A percentile compares a stretch with the other conserved stretches of the same genome.
Evolutionary conservation across 1,140 invertebrate species (phyloP).

Genomic region (Cyrtorhinus lividipennis): DNA sequence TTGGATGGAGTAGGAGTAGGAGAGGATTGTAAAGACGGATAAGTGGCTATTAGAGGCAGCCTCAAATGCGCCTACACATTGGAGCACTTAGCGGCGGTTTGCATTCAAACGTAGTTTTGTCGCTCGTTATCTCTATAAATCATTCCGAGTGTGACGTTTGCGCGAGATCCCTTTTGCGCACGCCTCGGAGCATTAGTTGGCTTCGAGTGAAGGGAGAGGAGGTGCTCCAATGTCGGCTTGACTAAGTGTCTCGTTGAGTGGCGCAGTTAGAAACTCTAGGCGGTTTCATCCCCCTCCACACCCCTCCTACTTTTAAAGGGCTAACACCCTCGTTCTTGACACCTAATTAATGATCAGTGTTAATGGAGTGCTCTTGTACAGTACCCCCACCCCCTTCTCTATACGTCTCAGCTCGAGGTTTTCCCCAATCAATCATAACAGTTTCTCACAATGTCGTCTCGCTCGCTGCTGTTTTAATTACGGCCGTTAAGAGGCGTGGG

Average conservation of each 20-base stretch:
- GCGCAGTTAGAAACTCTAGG: slow-evolving; percentile 7
- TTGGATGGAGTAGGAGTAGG: too few relatives aligned
- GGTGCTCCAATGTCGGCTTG: neutral
- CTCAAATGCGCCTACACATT: neutral
- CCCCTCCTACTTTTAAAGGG: neutral
- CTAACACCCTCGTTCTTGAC: neutral
- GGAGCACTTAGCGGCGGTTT: neutral
- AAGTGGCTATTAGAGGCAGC: neutral
- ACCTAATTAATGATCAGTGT: slow-evolving; percentile 10
- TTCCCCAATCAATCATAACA: slow-evolving; percentile 6
- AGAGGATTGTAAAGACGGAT: neutral
- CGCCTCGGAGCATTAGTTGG: neutral
- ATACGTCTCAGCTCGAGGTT: too few relatives aligned
- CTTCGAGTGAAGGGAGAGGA: too few relatives aligned
- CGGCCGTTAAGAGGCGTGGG: neutral
- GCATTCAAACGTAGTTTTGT: slow-evolving; percentile 7
- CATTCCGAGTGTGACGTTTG: neutral
- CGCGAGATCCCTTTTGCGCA: neutral
- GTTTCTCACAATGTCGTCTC: slow-evolving; percentile 1
- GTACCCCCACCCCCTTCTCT: too few relatives aligned
- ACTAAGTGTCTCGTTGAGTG: slow-evolving; percentile 7
- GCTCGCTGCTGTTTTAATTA: slow-evolving; percentile 4
- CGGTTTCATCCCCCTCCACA: too few relatives aligned
- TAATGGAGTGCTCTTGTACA: slow-evolving; percentile 9
- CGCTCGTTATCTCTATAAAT: slow-evolving; percentile 1